Conservation (phyloP, 2,888 invertebrate genomes). For the Habrosyne pyritoides region DNA sequence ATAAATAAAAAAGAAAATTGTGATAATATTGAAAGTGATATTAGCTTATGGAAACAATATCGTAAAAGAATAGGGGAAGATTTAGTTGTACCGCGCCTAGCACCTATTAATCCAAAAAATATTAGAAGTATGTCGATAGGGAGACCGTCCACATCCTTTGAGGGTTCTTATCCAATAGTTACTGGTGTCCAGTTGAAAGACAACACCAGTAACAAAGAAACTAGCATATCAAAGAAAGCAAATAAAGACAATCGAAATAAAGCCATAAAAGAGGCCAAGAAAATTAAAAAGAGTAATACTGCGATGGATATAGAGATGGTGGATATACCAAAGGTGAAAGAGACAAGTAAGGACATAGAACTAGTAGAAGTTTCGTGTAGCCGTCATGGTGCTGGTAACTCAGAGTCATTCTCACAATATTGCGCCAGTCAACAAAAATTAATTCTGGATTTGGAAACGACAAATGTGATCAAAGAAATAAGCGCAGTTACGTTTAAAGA, state of each 20-base stretch:
- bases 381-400: conserved; percentile 10
- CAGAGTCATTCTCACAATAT: conserved; percentile 46
- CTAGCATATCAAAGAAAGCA: neutral
- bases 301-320: conserved; percentile 15
- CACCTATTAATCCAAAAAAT: conserved; percentile 56
- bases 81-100: conserved; percentile 43
- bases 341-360: conserved; percentile 25
- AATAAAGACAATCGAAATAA: conserved; percentile 10
- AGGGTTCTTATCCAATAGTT: neutral
- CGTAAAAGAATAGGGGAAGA: conserved; percentile 45
- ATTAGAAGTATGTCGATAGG: conserved; percentile 62
- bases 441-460: conserved; percentile 40
- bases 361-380: conserved; percentile 15
- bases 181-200: neutral
- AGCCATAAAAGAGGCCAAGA: conserved; percentile 9
- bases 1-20: conserved; percentile 21
- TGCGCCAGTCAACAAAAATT: conserved; percentile 51
- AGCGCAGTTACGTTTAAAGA: conserved; percentile 17
- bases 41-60: conserved; percentile 46
- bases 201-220: neutral
- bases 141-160: conserved; percentile 23
- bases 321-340: conserved; percentile 10
- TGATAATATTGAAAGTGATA: conserved; percentile 44
- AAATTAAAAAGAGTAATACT: conserved; percentile 9
- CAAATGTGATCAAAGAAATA: conserved; percentile 16